Evolutionary conservation across 2,797 vertebrate genomes (phyloP).

Genomic region (Siniperca undulata): DNA sequence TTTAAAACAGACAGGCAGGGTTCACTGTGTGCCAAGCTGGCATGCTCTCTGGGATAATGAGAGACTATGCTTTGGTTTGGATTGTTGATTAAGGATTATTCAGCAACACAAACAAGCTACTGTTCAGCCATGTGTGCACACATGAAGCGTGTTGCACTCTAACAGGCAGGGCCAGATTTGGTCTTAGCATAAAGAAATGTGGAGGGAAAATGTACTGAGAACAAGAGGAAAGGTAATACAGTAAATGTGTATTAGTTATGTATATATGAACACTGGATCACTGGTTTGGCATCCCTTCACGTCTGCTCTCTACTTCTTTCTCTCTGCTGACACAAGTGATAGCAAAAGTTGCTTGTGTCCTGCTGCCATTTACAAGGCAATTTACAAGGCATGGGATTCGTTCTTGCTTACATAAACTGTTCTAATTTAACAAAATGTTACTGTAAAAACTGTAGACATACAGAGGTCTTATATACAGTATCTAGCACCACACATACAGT

Average conservation of each 20-base stretch:
- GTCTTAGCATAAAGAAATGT: constrained; percentile 35
- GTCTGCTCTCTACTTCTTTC: constrained; percentile 25
- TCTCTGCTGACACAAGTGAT: constrained; percentile 40
- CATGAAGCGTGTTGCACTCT: constrained; percentile 36
- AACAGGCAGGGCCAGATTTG: constrained; percentile 38
- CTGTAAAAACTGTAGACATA: constrained; percentile 6
- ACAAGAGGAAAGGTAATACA: constrained; percentile 43
- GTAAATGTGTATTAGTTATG: constrained; percentile 45
- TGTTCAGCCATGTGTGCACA: constrained; percentile 73
- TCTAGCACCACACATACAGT: neutral
- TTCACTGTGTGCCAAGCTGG: constrained; percentile 74
- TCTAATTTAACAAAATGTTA: constrained; percentile 15
- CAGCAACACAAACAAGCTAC: constrained; percentile 85
- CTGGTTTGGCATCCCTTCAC: constrained; percentile 25
- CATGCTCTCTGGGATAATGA: constrained; percentile 77
- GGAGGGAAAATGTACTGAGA: constrained; percentile 38
- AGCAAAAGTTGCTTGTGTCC: constrained; percentile 14
- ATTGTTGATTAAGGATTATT: constrained; percentile 85
- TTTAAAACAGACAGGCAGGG: constrained; percentile 66
- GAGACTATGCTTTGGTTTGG: constrained; percentile 76
- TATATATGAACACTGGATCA: constrained; percentile 55
- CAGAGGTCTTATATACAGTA: constrained; percentile 1
- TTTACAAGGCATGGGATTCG: constrained; percentile 3
- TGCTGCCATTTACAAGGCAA: constrained; percentile 36
- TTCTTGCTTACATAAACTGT: constrained; percentile 10